phyloP scores from a whole-genome alignment of 2,113 vertebrate genomes.

The Rallus limicola region DNA sequence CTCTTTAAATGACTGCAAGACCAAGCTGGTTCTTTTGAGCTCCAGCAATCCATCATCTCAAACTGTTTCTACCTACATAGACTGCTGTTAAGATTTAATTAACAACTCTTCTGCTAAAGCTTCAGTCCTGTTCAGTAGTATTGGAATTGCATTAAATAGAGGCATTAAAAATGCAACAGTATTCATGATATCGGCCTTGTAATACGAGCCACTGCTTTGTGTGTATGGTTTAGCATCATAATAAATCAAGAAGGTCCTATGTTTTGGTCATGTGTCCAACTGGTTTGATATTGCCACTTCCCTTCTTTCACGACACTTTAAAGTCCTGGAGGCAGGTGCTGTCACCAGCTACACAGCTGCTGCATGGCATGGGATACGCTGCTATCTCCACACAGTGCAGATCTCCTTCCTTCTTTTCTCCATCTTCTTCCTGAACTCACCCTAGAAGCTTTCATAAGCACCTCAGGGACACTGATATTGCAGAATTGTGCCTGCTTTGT shows the following conservation, averaged over 20 bases:
- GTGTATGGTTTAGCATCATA: background rate
- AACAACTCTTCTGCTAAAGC: slow-evolving; percentile 22
- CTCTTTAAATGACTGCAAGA: background rate
- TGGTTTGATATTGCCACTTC: background rate
- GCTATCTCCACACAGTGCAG: background rate
- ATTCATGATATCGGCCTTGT: background rate
- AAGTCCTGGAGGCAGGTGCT: background rate
- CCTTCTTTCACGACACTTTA: background rate
- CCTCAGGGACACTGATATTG: background rate
- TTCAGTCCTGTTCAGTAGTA: slow-evolving; percentile 6
- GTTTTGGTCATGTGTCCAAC: background rate
- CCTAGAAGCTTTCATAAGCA: background rate
- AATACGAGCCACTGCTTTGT: background rate
- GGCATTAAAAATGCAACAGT: slow-evolving; percentile 48
- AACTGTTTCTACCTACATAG: background rate
- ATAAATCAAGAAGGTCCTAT: background rate
- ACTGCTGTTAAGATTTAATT: slow-evolving; percentile 51
- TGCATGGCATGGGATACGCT: background rate
- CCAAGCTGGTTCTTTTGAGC: background rate
- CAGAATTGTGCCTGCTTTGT: background rate
- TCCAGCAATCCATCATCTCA: slow-evolving; percentile 28
- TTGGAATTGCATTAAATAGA: slow-evolving; percentile 36
- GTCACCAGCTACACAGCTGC: fast-evolving
- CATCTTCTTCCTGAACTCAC: background rate
- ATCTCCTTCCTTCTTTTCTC: background rate